phyloP scores from a whole-genome alignment of 2,888 invertebrate species.

The Drosophila quinaria region DNA sequence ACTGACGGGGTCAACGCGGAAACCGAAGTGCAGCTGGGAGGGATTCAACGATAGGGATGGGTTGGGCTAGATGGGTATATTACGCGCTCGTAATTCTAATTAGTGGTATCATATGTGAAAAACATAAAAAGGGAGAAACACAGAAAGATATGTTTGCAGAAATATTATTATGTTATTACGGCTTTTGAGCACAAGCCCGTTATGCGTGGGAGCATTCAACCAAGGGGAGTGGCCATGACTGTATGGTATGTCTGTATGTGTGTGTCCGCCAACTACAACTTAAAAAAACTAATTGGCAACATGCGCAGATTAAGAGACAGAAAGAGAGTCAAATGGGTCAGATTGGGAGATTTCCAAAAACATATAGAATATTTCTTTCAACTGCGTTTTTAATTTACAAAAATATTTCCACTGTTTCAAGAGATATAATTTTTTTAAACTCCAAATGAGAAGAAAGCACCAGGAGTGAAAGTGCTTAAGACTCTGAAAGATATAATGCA shows the following conservation, averaged over 20 bases:
- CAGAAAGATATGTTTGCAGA: constrained; percentile 44
- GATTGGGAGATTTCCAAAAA: not conserved
- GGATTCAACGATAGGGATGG: not conserved
- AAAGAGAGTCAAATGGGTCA: constrained; percentile 21
- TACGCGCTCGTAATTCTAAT: constrained; percentile 70
- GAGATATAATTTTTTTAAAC: too few relatives aligned
- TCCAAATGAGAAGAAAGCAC: too few relatives aligned
- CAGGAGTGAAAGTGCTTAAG: too few relatives aligned
- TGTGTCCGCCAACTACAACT: constrained; percentile 1
- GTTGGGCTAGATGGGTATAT: constrained; percentile 27
- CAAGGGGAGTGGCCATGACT: constrained; percentile 20
- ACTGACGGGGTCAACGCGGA: constrained; percentile 23
- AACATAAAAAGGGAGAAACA: constrained; percentile 27
- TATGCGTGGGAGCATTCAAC: constrained; percentile 57
- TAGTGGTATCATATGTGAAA: constrained; percentile 67
- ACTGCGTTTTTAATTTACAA: too few relatives aligned
- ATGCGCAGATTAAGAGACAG: constrained; percentile 2
- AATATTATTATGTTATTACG: constrained; percentile 73
- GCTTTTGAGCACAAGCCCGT: constrained; percentile 67
- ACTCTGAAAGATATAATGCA: too few relatives aligned
- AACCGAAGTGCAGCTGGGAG: not conserved
- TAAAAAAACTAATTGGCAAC: constrained; percentile 22
- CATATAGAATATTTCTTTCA: too few relatives aligned
- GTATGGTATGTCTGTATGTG: not conserved
- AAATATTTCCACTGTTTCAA: too few relatives aligned